Percentiles rank a stretch among this genome's conserved stretches.
Conservation (phyloP, 2,888 invertebrate species). For the Parnassius glacialis region DNA sequence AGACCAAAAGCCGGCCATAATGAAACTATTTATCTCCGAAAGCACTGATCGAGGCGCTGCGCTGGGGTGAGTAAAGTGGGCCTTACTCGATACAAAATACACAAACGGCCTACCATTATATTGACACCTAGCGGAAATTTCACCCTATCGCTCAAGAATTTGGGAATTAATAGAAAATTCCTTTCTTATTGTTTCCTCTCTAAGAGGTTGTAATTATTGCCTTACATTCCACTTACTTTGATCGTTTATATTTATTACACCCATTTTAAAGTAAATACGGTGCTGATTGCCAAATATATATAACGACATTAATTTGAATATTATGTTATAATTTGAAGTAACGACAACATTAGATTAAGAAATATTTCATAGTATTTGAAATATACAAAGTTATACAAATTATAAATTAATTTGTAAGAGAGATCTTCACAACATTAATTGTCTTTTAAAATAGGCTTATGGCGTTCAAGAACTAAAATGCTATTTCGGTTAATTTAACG, state of each 20-base stretch:
- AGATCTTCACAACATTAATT: too few relatives aligned
- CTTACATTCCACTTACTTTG: constrained; percentile 8
- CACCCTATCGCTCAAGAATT: constrained; percentile 29
- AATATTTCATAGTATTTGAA: too few relatives aligned
- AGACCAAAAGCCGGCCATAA: constrained; percentile 67
- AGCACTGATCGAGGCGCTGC: constrained; percentile 49
- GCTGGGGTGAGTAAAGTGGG: constrained; percentile 44
- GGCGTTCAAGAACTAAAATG: too few relatives aligned
- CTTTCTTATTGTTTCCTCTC: constrained; percentile 16
- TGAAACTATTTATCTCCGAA: constrained; percentile 75
- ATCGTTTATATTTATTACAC: neutral
- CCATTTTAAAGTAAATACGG: neutral
- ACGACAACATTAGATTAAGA: too few relatives aligned
- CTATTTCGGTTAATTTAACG: too few relatives aligned
- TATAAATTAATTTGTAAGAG: too few relatives aligned
- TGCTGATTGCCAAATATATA: too few relatives aligned
- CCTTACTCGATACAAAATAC: constrained; percentile 38
- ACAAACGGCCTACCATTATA: constrained; percentile 31
- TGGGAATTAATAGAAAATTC: constrained; percentile 23
- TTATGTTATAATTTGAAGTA: too few relatives aligned
- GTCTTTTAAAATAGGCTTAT: too few relatives aligned
- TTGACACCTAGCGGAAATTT: constrained; percentile 32
- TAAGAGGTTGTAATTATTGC: constrained; percentile 10
- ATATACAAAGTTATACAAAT: too few relatives aligned
- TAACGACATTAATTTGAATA: too few relatives aligned